phyloP scores from a whole-genome alignment of 1,140 invertebrate species.

The Leptinotarsa lineolata region DNA sequence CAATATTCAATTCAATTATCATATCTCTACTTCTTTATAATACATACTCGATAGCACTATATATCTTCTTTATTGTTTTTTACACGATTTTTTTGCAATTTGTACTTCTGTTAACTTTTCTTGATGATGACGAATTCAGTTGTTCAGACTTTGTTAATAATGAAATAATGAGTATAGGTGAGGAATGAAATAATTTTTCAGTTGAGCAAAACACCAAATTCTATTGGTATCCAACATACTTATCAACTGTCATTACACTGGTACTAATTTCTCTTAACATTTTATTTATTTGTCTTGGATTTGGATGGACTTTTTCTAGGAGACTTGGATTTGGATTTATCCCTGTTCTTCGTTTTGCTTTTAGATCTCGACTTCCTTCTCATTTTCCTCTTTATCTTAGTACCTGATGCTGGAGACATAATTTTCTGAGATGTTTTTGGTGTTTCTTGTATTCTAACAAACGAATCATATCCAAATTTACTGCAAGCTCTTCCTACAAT shows the following conservation, averaged over 20 bases:
- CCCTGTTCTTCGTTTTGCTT: slow-evolving; percentile 40
- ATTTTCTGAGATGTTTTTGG: slow-evolving; percentile 38
- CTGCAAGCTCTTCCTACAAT: slow-evolving; percentile 55
- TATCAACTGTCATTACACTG: neutral
- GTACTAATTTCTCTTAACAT: neutral
- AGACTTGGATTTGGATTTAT: slow-evolving; percentile 39
- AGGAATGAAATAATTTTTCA: too few species aligned
- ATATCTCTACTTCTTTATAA: too few species aligned
- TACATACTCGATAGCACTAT: too few species aligned
- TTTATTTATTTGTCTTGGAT: slow-evolving; percentile 27
- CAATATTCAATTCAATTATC: too few species aligned
- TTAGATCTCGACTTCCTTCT: slow-evolving; percentile 42
- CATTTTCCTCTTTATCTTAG: slow-evolving; percentile 43
- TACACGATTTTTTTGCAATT: too few species aligned
- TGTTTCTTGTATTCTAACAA: slow-evolving; percentile 54
- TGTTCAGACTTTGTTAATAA: too few species aligned
- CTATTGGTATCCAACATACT: too few species aligned
- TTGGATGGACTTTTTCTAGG: slow-evolving; percentile 39
- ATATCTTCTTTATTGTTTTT: too few species aligned
- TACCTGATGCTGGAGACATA: slow-evolving; percentile 31
- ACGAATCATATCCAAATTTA: slow-evolving; percentile 60
- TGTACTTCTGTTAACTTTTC: too few species aligned
- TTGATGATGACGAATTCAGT: too few species aligned
- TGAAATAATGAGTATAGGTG: too few species aligned
- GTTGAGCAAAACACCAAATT: too few species aligned